Evolutionary conservation across 2,797 vertebrate species (phyloP).

Genomic region (Nothura maculosa): DNA sequence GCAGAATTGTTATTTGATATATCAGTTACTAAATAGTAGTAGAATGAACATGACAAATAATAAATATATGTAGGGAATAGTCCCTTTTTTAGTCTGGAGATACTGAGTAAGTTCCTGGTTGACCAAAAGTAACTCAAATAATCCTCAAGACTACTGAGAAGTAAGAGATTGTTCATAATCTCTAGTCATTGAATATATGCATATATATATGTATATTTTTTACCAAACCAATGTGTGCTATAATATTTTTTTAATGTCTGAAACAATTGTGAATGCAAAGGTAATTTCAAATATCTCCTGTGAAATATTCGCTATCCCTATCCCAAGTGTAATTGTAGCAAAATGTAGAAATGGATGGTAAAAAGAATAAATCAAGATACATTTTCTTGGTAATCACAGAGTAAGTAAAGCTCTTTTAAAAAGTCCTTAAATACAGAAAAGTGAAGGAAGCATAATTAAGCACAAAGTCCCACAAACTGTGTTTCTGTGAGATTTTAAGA

Average conservation of each 20-base stretch:
- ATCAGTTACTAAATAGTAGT: background rate
- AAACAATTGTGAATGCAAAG: background rate
- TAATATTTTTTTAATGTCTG: background rate
- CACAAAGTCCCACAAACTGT: background rate
- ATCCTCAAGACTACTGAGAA: background rate
- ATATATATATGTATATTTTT: background rate
- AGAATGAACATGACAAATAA: background rate
- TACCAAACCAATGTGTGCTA: background rate
- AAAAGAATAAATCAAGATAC: background rate
- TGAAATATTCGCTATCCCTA: too few relatives aligned
- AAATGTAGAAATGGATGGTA: background rate
- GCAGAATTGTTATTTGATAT: background rate
- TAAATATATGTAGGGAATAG: background rate
- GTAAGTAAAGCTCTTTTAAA: background rate
- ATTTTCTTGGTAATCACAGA: background rate
- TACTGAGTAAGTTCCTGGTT: background rate
- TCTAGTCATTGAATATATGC: background rate
- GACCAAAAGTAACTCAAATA: background rate
- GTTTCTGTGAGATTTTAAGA: background rate
- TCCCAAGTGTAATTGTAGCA: background rate
- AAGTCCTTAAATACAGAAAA: background rate
- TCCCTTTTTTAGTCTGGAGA: background rate
- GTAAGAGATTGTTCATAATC: background rate
- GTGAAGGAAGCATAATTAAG: background rate
- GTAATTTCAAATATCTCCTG: background rate